Conservation (phyloP, 1,140 invertebrate species). For the Argopecten irradians region DNA sequence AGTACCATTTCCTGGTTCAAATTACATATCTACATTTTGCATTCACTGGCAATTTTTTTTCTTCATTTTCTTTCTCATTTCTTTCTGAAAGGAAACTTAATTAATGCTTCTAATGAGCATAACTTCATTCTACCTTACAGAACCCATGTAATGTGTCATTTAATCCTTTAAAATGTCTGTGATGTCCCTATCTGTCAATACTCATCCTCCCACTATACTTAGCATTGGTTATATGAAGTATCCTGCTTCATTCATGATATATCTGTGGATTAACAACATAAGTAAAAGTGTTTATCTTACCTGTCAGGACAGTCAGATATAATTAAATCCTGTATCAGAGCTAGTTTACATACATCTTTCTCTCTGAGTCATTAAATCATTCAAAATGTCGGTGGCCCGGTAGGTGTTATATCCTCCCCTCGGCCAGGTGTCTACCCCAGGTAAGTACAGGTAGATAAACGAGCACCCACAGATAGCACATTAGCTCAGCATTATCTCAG, state of each 20-base stretch:
- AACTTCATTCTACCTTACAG: too few species aligned
- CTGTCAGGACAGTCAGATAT: neutral
- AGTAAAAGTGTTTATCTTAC: neutral
- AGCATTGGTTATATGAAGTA: neutral
- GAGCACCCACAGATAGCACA: neutral
- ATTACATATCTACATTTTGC: too few species aligned
- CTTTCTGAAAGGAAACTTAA: too few species aligned
- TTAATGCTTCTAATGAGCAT: too few species aligned
- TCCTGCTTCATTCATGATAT: neutral
- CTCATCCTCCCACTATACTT: neutral
- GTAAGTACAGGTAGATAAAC: slow-evolving; percentile 10
- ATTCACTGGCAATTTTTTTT: too few species aligned
- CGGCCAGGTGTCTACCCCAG: neutral
- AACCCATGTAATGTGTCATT: too few species aligned
- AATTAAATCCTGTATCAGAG: neutral
- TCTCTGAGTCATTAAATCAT: neutral
- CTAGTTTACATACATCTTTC: neutral
- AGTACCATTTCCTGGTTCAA: neutral
- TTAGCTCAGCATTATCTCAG: neutral
- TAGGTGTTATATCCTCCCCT: neutral
- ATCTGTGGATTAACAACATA: neutral
- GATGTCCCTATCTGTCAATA: too few species aligned
- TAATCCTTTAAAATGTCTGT: too few species aligned
- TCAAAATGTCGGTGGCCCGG: neutral
- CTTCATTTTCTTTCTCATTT: too few species aligned